Conservation (phyloP, 2,113 vertebrate species). For the Ammodytes marinus region DNA sequence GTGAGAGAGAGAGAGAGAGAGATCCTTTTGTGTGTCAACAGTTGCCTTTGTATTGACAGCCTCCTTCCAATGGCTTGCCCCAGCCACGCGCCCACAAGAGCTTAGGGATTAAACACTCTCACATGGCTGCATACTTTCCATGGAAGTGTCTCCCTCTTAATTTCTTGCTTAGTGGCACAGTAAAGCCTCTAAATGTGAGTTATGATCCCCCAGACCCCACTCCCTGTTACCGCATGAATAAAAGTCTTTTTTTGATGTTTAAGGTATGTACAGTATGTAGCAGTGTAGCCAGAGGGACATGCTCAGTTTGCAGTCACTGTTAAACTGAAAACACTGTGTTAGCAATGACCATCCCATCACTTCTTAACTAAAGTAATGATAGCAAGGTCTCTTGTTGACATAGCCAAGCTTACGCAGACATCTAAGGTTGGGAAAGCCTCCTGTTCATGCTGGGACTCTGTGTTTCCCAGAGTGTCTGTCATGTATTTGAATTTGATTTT, state of each 20-base stretch:
- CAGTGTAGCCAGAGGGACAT: slow-evolving; percentile 1
- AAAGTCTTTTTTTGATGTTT: slow-evolving; percentile 19
- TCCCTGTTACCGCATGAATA: slow-evolving; percentile 7
- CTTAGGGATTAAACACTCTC: slow-evolving; percentile 78
- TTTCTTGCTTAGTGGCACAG: slow-evolving; percentile 41
- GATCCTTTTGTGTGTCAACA: slow-evolving; percentile 26
- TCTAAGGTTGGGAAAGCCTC: slow-evolving; percentile 23
- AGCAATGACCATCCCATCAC: background rate
- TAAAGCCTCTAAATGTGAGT: background rate
- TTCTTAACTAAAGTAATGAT: background rate
- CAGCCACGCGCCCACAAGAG: slow-evolving; percentile 56
- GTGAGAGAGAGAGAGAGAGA: background rate
- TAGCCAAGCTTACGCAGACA: slow-evolving; percentile 7
- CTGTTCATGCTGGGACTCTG: slow-evolving; percentile 21
- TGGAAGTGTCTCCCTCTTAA: slow-evolving; percentile 41
- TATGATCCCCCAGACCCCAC: slow-evolving; percentile 18
- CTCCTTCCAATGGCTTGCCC: slow-evolving; percentile 41
- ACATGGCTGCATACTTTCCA: slow-evolving; percentile 73
- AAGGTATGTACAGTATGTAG: slow-evolving; percentile 12
- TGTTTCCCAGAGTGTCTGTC: slow-evolving; percentile 22
- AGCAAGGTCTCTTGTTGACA: slow-evolving; percentile 2
- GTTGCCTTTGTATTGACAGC: slow-evolving; percentile 59
- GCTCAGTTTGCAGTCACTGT: background rate
- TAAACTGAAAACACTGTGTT: background rate
- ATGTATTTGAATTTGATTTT: slow-evolving; percentile 37